Evolutionary conservation across 2,113 vertebrate species (phyloP), one percentile per base, ranked within the genome.

Genomic region (human): DNA sequence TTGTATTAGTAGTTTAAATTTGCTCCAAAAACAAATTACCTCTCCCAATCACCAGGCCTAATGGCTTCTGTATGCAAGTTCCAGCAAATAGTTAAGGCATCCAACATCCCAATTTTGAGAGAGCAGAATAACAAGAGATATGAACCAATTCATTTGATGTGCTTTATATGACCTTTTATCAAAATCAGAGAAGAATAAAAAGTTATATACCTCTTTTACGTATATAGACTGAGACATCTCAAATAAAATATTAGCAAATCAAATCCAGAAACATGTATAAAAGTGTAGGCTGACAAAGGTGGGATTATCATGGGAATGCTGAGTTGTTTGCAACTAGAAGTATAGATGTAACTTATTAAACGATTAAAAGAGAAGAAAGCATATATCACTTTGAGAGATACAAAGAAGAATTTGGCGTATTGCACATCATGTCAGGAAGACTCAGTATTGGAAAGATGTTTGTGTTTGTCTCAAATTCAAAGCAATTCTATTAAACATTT

Each of bases 321-420:
- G 79, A 72, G 43, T 17, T 40, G 1, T 68, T 50, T 66, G 16
- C 30, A 52, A 16, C 64, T 52, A 30, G 32, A 45, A 45, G 43
- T 6, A 45, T 14, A 40, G 12, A 14, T 25, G 18, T 55, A 89
- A 18, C 4, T 61, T 27, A 50, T 38, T 73, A 25, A 68, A 38
- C 55, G 45, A 64, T 13, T 81, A n/a, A 23, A 16, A 52, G 50
- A 48, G 18, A 50, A 25, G 89, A 64, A 87, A 61, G 25, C 11
- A 7, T 43, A 16, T 43, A 32, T 32, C 10, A 16, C 16, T 92
- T 45, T 61, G 20, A 64, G 3, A 35, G n/a, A 55, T 2, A 38
- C 11, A 12, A 20, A 16, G 50, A 43, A 52, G 5, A 4, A 17
- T 45, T 84, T 76, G 55, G 68, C 0, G 0, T n/a, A 45, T 52